Evolutionary conservation across 2,888 invertebrate genomes (phyloP).

Genomic region (Fissipunctia ypsillon): DNA sequence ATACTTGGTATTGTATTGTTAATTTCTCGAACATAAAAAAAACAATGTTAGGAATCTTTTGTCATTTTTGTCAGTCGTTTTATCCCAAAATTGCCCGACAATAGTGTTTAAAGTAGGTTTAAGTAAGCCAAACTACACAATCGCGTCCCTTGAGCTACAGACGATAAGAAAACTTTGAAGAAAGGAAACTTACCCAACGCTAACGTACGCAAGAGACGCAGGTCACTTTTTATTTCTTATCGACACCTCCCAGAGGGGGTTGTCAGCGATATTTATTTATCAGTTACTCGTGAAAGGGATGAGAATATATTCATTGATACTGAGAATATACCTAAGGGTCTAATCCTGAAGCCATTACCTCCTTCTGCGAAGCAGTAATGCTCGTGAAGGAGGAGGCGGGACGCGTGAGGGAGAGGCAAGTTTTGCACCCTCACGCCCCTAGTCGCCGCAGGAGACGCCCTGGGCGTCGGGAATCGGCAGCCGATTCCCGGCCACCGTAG

Average conservation of each 20-base stretch:
- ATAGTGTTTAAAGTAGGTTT: slow-evolving; percentile 9
- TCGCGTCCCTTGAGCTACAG: slow-evolving; percentile 11
- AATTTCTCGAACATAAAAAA: not conserved
- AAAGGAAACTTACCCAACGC: slow-evolving; percentile 20
- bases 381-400: too few species aligned
- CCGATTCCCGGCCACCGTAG: too few species aligned
- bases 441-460: too few species aligned
- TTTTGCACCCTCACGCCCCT: too few species aligned
- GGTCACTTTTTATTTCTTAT: slow-evolving; percentile 31
- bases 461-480: too few species aligned
- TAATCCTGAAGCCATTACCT: too few species aligned
- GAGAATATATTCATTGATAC: not conserved
- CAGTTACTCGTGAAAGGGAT: not conserved
- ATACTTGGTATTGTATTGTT: not conserved
- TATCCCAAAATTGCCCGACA: not conserved
- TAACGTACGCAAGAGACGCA: slow-evolving; percentile 5
- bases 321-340: not conserved
- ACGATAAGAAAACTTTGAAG: slow-evolving; percentile 34
- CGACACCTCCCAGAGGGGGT: slow-evolving; percentile 17
- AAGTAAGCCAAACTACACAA: not conserved
- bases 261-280: slow-evolving; percentile 1
- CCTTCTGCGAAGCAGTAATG: too few species aligned
- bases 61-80: not conserved
- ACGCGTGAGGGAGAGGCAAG: too few species aligned
- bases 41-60: not conserved